Evolutionary conservation across 2,113 vertebrate species (phyloP), one percentile per base, ranked within the genome.

Genomic region (Chaetodon auriga): DNA sequence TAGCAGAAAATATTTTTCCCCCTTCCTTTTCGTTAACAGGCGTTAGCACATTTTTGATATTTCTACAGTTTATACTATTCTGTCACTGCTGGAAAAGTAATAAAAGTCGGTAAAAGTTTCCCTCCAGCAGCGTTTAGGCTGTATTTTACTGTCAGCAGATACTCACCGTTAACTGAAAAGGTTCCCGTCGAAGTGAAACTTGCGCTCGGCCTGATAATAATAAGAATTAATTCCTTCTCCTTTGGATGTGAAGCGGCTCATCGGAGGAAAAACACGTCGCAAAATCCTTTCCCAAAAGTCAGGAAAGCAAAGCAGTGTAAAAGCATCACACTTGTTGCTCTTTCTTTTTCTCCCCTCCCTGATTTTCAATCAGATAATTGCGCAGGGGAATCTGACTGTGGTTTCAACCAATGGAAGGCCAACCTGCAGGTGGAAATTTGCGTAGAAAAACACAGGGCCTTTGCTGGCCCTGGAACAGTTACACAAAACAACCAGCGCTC

Each of bases 351-450:
- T 90, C 87, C 84, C 95, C 95, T 95, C 95, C 93, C 96, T 96
- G 96, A 96, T 96, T 96, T 96, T 86, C 94, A 96, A 96, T 96
- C 89, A 96, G 97, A 97, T 94, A 97, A 97, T 95, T 96, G 78
- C 91, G 89, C 80, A 86, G 87, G 68, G 63, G 94, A 96, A 95
- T 96, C 95, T 96, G 94, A 95, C 93, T 92, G 91, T 89, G 94
- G 84, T 93, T 92, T 93, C 90, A 84, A 68, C 96, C 95, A 96
- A 96, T 96, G 90, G 90, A 81, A 80, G 80, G 80, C 85, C 78
- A 53, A 63, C 36, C 76, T 63, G 86, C 86, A 92, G 75, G 78
- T 83, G 89, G 69, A 87, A 55, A 93, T 96, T 95, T 95, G 94
- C 92, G 54, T 95, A 94, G 35, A 83, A 84, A 68, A 85, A 90